phyloP scores from a whole-genome alignment of 2,113 vertebrate genomes.

The Catharus bicknelli region DNA sequence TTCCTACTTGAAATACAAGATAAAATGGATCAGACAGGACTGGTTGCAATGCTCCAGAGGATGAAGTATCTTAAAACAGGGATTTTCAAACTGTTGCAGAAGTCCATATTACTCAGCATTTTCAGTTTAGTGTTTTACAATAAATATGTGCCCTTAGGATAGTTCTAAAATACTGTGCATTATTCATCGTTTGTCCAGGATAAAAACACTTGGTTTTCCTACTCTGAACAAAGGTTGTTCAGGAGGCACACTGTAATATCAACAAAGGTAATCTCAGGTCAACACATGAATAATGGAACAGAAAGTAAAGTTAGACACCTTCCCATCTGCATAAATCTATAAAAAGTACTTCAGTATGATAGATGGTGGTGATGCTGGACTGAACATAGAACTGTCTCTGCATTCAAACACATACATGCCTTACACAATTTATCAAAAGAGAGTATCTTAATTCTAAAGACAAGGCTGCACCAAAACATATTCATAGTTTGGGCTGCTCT shows the following conservation, averaged over 20 bases:
- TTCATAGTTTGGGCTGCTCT: neutral
- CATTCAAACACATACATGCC: neutral
- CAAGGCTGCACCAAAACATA: neutral
- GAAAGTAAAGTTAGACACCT: slow-evolving; percentile 45
- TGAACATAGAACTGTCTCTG: neutral
- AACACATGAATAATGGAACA: slow-evolving; percentile 49
- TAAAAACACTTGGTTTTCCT: slow-evolving; percentile 6
- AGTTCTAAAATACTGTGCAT: neutral
- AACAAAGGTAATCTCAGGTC: slow-evolving; percentile 32
- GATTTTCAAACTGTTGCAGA: neutral
- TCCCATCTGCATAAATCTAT: slow-evolving; percentile 23
- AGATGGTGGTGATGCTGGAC: neutral
- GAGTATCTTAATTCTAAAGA: neutral
- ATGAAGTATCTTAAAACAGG: neutral
- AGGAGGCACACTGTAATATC: neutral
- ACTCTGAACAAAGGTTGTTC: slow-evolving; percentile 1
- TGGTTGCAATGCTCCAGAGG: neutral
- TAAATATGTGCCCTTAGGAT: neutral
- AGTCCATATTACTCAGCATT: neutral
- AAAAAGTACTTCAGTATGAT: neutral
- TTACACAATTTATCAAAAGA: slow-evolving; percentile 38
- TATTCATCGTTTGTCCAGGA: slow-evolving; percentile 7
- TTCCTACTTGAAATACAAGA: neutral
- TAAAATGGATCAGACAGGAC: neutral
- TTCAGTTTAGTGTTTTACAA: neutral